Evolutionary conservation across 2,797 vertebrate species (phyloP), one percentile per base, ranked within the genome.

Genomic region (Crocidura indochinensis): DNA sequence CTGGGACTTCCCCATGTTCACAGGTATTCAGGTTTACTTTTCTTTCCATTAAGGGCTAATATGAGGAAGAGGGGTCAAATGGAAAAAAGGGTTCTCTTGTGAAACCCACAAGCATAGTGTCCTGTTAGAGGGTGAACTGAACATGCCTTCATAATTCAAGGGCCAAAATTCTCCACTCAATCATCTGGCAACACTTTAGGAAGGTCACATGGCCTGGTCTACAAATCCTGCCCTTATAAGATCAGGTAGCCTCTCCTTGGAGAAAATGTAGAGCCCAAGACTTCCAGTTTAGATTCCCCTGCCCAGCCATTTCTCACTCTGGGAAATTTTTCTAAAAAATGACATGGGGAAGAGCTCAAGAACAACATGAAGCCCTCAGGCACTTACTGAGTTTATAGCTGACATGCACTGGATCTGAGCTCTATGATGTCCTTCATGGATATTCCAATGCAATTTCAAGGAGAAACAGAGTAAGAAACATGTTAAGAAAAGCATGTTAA

Each of bases 121-220:
- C 9, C 11, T 26, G 11, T 90, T 19, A 60, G 31, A 88, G 74
- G 60, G 78, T 69, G 20, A 38, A 49, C 8, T 19, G 87, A 65
- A 31, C 3, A 8, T 51, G 5, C 5, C 47, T 83, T 80, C n/a
- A 89, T 27, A 78, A n/a, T 0, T 29, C 14, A 10, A 76, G 26
- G 0, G 17, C 20, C 53, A 88, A 62, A 68, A 19, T 8, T 4
- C 4, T 47, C 56, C 47, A 8, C 56, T 51, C n/a, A 24, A 12
- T 44, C 56, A 27, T 26, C 51, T 77, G 83, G 11, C 12, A 20
- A n/a, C 76, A n/a, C 64, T 90, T 91, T 47, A 93, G 75, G 20
- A 77, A 68, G 31, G 51, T 22, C 31, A 51, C 38, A 17, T 8
- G 78, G 60, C 24, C 24, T 22, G 19, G 60, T 64, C 60, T 20